Conservation (phyloP, 2,888 invertebrate species). For the Stenichneumon culpator region DNA sequence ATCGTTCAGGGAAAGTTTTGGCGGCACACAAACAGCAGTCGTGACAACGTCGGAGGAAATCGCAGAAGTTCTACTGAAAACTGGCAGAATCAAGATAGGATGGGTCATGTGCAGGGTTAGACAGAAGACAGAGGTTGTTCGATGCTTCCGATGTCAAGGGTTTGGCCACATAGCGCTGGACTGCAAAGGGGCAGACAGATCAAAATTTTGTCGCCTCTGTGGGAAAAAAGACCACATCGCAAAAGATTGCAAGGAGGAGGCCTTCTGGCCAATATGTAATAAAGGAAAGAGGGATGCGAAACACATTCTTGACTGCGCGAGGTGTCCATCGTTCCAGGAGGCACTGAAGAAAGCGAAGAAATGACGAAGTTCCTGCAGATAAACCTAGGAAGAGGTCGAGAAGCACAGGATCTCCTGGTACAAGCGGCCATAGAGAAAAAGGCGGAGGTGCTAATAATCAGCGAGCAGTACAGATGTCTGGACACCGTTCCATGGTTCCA, state of each 20-base stretch:
- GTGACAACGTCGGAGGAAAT: conserved; percentile 51
- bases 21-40: conserved; percentile 56
- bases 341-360: background rate
- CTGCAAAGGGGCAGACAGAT: conserved; percentile 61
- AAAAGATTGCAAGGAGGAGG: conserved; percentile 47
- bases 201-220: conserved; percentile 60
- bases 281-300: background rate
- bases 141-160: conserved; percentile 65
- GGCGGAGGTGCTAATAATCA: too few species aligned
- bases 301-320: background rate
- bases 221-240: conserved; percentile 62
- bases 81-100: conserved; percentile 46
- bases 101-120: conserved; percentile 65
- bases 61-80: conserved; percentile 38
- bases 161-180: conserved; percentile 58
- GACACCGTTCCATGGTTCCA: too few species aligned
- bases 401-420: too few species aligned
- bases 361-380: conserved; percentile 67
- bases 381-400: conserved; percentile 25
- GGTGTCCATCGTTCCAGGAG: background rate
- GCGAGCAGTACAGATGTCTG: too few species aligned
- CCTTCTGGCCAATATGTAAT: conserved; percentile 51
- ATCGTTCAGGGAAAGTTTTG: conserved; percentile 50
- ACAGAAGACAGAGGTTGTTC: conserved; percentile 35
- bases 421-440: too few species aligned